Percentiles rank a stretch among this genome's conserved stretches.
Conservation (phyloP, 2,797 vertebrate species). For the Spheniscus humboldti region DNA sequence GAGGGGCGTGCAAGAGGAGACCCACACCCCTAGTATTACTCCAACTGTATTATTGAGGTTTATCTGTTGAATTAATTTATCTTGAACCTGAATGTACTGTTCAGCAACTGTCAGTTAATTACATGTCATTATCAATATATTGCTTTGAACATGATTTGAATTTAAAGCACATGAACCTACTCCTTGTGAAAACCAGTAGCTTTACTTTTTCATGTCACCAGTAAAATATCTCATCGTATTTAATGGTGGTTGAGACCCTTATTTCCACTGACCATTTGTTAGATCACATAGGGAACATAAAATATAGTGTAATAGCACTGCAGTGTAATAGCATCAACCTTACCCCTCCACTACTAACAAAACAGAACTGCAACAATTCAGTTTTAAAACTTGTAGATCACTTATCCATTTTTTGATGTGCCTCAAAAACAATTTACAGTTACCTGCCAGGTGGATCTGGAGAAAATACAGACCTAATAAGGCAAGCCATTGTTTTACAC, state of each 20-base stretch:
- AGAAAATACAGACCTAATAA: neutral
- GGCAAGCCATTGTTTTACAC: neutral
- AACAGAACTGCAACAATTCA: neutral
- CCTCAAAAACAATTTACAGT: neutral
- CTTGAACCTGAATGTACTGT: neutral
- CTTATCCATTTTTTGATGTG: conserved; percentile 1
- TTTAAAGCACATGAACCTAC: neutral
- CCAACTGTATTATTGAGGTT: neutral
- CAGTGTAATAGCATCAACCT: neutral
- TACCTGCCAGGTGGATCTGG: neutral
- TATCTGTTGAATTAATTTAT: neutral
- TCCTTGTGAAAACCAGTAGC: neutral
- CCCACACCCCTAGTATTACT: neutral
- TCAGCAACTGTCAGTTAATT: neutral
- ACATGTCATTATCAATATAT: neutral
- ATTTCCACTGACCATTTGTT: neutral
- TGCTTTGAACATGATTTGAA: neutral
- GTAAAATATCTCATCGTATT: neutral
- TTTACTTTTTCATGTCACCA: neutral
- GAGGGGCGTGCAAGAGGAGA: neutral
- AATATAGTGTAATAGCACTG: neutral
- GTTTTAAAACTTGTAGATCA: neutral
- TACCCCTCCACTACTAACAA: neutral
- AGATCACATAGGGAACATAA: neutral
- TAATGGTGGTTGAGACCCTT: neutral